Conservation (phyloP, 92 coral and sea anemone species). For the Pocillopora grandis region DNA sequence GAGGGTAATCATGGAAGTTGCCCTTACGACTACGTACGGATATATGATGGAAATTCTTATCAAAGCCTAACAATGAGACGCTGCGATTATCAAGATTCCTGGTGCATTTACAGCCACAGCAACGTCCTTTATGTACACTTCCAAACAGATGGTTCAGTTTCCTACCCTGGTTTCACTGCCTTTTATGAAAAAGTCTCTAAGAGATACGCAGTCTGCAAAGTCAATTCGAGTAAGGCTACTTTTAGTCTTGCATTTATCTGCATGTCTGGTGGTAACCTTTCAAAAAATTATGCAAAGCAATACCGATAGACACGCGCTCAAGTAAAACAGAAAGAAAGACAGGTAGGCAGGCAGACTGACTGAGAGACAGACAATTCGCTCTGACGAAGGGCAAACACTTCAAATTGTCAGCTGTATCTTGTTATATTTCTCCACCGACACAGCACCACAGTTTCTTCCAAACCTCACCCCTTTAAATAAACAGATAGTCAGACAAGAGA, state of each 20-base stretch:
- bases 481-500: too few relatives aligned
- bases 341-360: too few relatives aligned
- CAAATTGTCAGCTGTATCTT: too few relatives aligned
- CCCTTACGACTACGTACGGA: constrained; percentile 35
- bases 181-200: not conserved
- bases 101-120: constrained; percentile 17
- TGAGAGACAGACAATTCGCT: too few relatives aligned
- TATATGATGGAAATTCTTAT: not conserved
- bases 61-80: not conserved
- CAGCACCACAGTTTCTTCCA: too few relatives aligned
- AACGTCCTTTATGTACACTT: not conserved
- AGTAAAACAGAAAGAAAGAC: constrained; percentile 12
- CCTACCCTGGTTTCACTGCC: constrained; percentile 1
- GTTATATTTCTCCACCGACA: too few relatives aligned
- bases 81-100: constrained; percentile 15
- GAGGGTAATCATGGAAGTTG: not conserved
- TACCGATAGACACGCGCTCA: not conserved
- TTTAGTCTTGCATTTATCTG: too few relatives aligned
- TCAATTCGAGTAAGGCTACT: not conserved
- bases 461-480: too few relatives aligned
- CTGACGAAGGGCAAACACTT: too few relatives aligned
- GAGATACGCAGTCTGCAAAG: not conserved
- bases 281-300: constrained; percentile 13
- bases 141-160: not conserved
- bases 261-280: too few relatives aligned